Evolutionary conservation across 2,888 invertebrate genomes (phyloP).

Genomic region (Carpatolechia fugitivella): DNA sequence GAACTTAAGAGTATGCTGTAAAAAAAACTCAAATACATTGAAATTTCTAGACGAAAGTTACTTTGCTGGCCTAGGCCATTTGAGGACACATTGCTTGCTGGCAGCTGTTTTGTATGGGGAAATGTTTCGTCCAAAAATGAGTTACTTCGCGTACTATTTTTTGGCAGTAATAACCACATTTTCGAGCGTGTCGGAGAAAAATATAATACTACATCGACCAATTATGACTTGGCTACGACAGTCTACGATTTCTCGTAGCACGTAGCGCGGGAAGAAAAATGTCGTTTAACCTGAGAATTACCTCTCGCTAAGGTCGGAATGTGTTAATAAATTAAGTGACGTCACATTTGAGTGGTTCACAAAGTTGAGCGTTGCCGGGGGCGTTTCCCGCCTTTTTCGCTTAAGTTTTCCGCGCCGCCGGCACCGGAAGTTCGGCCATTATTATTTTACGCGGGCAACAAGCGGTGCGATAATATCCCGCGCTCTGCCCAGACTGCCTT

Average conservation of each 20-base stretch:
- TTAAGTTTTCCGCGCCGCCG: conserved; percentile 75
- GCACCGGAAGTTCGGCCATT: conserved; percentile 80
- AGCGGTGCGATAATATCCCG: conserved; percentile 79
- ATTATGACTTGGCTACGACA: conserved; percentile 16
- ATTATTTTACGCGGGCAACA: conserved; percentile 80
- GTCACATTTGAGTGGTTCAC: conserved; percentile 70
- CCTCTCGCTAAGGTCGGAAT: conserved; percentile 55
- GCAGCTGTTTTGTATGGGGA: no score
- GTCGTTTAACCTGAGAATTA: conserved; percentile 59
- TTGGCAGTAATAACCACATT: no score
- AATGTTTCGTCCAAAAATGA: no score
- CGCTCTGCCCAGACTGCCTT: conserved; percentile 63
- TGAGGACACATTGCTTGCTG: no score
- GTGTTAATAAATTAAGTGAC: conserved; percentile 80
- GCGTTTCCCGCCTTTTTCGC: conserved; percentile 76
- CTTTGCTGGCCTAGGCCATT: no score
- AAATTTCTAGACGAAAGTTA: no score
- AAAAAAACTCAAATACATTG: no score
- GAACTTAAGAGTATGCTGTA: no score
- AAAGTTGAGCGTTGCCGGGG: conserved; percentile 66
- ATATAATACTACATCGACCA: no score
- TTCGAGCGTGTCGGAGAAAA: no score
- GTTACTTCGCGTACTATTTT: no score
- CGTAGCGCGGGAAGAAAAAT: conserved; percentile 56
- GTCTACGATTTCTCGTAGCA: conserved; percentile 45